phyloP scores from a whole-genome alignment of 2,888 invertebrate genomes.

The Caenorhabditis sulstoni region DNA sequence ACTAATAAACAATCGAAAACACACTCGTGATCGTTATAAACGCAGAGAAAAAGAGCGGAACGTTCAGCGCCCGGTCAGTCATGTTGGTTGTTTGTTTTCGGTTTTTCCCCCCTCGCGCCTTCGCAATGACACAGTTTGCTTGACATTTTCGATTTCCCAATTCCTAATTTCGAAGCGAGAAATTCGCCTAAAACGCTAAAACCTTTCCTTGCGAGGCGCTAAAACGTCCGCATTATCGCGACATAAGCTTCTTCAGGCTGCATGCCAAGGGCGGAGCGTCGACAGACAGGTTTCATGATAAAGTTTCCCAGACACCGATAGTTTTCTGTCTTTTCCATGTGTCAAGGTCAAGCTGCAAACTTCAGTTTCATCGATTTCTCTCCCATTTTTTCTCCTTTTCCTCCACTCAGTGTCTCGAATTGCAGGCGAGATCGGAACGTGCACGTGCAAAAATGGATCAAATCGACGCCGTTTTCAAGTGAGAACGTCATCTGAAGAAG shows the following conservation, averaged over 20 bases:
- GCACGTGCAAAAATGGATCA: conserved; percentile 47
- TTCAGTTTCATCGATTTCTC: not conserved
- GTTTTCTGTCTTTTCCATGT: conserved; percentile 7
- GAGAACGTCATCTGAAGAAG: not conserved
- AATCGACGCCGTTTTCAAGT: conserved; percentile 59
- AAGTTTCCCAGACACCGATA: conserved; percentile 32
- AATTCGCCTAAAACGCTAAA: not conserved
- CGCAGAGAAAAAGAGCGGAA: not conserved
- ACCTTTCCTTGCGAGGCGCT: conserved; percentile 7
- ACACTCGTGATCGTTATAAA: not conserved
- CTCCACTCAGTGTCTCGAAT: not conserved
- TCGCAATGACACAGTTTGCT: not conserved
- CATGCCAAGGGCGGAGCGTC: conserved; percentile 27
- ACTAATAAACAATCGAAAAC: no score
- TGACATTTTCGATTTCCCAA: not conserved
- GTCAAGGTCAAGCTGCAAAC: conserved; percentile 20
- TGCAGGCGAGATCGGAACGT: not conserved
- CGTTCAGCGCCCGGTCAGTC: no score
- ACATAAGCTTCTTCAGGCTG: conserved; percentile 47
- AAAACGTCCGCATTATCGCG: conserved; percentile 20
- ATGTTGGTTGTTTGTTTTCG: not conserved
- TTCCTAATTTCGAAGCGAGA: not conserved
- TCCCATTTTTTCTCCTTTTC: not conserved
- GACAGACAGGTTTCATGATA: conserved; percentile 45
- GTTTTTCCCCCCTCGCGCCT: conserved; percentile 1